A percentile compares a stretch with the other conserved stretches of the same genome.
phyloP scores from a whole-genome alignment of 2,113 vertebrate species.

The Rhodinocichla rosea region DNA sequence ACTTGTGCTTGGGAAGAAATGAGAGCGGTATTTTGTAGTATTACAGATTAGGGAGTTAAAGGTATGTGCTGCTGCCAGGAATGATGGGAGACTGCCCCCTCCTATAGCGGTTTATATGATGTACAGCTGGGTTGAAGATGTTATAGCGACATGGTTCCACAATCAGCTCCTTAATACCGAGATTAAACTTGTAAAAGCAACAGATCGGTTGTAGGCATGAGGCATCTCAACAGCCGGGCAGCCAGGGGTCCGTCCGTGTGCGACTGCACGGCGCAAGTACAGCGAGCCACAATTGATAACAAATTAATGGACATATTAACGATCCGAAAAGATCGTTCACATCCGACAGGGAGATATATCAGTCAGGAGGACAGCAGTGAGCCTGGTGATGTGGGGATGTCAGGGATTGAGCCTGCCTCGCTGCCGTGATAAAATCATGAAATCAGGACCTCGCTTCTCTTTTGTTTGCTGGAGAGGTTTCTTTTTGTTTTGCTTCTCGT shows the following conservation, averaged over 20 bases:
- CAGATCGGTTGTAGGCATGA: conserved; percentile 67
- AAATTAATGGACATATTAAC: conserved; percentile 60
- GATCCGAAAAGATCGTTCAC: conserved; percentile 26
- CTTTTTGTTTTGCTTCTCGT: neutral
- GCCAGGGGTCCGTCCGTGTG: neutral
- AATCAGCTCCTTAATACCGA: conserved; percentile 72
- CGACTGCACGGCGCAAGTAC: neutral
- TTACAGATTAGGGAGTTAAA: conserved; percentile 76
- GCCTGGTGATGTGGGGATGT: neutral
- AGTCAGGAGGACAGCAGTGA: neutral
- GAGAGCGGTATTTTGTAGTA: conserved; percentile 73
- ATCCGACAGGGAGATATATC: conserved; percentile 7
- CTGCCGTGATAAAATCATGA: neutral
- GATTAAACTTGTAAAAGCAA: conserved; percentile 78
- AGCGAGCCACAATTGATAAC: conserved; percentile 12
- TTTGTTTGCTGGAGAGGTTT: conserved; percentile 20
- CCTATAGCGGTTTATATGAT: conserved; percentile 80
- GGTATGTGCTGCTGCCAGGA: conserved; percentile 68
- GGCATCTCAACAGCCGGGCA: conserved; percentile 33
- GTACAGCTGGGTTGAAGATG: conserved; percentile 81
- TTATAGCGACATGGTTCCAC: conserved; percentile 78
- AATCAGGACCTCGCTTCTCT: neutral
- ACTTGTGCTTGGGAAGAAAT: conserved; percentile 77
- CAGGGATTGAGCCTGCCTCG: neutral
- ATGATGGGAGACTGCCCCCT: conserved; percentile 76